Base-by-base conservation (phyloP, 2,113 vertebrate genomes). In the Hucho hucho region DNA sequence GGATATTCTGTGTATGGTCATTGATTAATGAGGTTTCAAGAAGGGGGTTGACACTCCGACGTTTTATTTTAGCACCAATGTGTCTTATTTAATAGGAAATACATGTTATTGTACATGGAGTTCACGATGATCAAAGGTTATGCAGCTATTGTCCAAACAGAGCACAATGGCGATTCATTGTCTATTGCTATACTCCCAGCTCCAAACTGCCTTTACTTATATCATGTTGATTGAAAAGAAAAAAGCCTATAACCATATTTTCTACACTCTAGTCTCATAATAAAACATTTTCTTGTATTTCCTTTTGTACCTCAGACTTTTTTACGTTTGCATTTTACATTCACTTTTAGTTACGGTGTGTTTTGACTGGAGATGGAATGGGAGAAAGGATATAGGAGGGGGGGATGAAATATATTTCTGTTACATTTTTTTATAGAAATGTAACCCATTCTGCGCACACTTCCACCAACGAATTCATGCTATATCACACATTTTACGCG, bases 11-110 rank as follows among this genome's bases (percentile, higher is more conserved):
- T 89, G 78, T 74, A 75, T 80, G 85, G 89, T 53, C 49, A 53
- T 53, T 53, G 49, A 5, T 90, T 87, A 89, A 90, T 70, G 91
- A 95, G 93, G 91, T 95, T 93, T 92, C 86, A 81, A 87, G 88
- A 87, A 85, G 86, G 93, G 89, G 94, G 87, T 93, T 94, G 91
- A 91, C 88, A 92, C 92, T 93, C 94, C 91, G 89, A 89, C 90
- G 85, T 93, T 94, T 90, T 92, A 94, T 94, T 93, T 95, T 93
- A 97, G 94, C 96, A 97, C 97, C 97, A 81, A 96, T 77, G 97
- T 99, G 98, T 99, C 98, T 99, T 99, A 98, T 96, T 98, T 96
- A 95, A 95, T 94, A 96, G 95, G 89, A 95, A 92, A 86, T 91
- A 92, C 94, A 83, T 87, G 87, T 89, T 87, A 89, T 90, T 88